These are phyloP conservation scores for Tinea semifulvella DNA, from an alignment of 2,888 invertebrate species.

Conservation along the genomic window DNA sequence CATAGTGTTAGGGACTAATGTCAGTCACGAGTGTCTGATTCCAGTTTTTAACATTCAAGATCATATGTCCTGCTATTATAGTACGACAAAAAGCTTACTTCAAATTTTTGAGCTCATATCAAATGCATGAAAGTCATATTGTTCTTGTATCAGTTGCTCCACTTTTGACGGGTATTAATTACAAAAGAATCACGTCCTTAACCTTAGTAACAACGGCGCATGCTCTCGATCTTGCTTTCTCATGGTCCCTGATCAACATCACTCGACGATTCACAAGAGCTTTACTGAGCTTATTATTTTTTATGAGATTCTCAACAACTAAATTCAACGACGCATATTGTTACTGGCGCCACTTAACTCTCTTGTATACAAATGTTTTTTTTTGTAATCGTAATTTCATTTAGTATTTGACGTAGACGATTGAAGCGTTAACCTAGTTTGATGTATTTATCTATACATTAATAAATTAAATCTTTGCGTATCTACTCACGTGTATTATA, in stretches of 20 bases:
- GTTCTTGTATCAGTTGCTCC: not conserved
- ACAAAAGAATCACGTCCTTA: constrained; percentile 7
- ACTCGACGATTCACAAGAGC: constrained; percentile 24
- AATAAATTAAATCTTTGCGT: not conserved
- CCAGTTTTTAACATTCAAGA: too few relatives aligned
- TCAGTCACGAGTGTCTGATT: too few relatives aligned
- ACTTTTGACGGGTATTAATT: not conserved
- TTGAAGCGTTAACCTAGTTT: not conserved
- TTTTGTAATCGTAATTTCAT: not conserved
- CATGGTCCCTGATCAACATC: constrained; percentile 46
- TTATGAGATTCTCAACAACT: constrained; percentile 40
- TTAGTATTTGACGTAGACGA: too few relatives aligned
- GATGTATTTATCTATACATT: not conserved
- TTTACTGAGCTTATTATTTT: constrained; percentile 57
- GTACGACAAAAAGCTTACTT: too few relatives aligned
- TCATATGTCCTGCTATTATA: too few relatives aligned
- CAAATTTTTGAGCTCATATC: too few relatives aligned
- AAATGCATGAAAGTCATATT: too few relatives aligned
- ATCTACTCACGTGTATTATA: too few relatives aligned
- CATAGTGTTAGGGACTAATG: too few relatives aligned
- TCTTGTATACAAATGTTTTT: not conserved
- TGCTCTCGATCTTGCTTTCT: too few relatives aligned
- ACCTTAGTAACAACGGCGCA: constrained; percentile 2
- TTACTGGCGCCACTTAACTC: not conserved
- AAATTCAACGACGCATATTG: not conserved